A percentile compares a stretch with the other conserved stretches of the same genome.
Evolutionary conservation across 37 sponge, comb jelly and placozoan genomes (phyloP).

Genomic region (Petrosia ficiformis): DNA sequence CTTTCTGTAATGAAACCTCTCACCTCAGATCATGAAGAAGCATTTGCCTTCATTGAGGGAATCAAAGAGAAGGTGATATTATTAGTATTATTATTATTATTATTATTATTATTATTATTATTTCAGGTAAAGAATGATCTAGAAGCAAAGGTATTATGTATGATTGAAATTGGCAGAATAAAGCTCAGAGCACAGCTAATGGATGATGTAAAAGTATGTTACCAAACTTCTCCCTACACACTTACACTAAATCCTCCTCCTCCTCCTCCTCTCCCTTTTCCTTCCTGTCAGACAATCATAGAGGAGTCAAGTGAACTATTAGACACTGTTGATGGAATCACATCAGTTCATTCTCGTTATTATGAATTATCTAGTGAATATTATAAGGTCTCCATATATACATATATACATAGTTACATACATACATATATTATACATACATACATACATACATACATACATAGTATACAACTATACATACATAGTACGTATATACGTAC

Average conservation of each 20-base stretch:
- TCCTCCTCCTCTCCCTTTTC: not conserved
- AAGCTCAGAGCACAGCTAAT: slow-evolving; percentile 17
- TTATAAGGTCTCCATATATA: slow-evolving; percentile 62
- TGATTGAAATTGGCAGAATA: slow-evolving; percentile 55
- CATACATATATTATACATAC: no score
- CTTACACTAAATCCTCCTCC: not conserved
- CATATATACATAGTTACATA: no score
- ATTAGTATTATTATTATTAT: no score
- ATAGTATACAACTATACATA: no score
- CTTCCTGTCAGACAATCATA: slow-evolving; percentile 35
- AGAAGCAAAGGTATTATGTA: slow-evolving; percentile 66
- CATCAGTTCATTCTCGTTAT: slow-evolving; percentile 71
- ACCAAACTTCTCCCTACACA: not conserved
- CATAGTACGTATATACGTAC: no score
- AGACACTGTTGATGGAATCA: slow-evolving; percentile 64
- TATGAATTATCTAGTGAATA: slow-evolving; percentile 73
- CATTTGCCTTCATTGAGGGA: slow-evolving; percentile 39
- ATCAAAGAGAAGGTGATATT: slow-evolving; percentile 35
- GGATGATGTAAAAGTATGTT: slow-evolving; percentile 65
- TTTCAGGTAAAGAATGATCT: slow-evolving; percentile 52
- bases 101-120: no score
- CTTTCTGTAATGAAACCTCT: no score
- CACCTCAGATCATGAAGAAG: slow-evolving; percentile 30
- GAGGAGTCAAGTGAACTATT: slow-evolving; percentile 45
- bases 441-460: no score